Evolutionary conservation across 1,140 invertebrate species (phyloP), one percentile per base, ranked within the genome.

Genomic region (Portunus trituberculatus): DNA sequence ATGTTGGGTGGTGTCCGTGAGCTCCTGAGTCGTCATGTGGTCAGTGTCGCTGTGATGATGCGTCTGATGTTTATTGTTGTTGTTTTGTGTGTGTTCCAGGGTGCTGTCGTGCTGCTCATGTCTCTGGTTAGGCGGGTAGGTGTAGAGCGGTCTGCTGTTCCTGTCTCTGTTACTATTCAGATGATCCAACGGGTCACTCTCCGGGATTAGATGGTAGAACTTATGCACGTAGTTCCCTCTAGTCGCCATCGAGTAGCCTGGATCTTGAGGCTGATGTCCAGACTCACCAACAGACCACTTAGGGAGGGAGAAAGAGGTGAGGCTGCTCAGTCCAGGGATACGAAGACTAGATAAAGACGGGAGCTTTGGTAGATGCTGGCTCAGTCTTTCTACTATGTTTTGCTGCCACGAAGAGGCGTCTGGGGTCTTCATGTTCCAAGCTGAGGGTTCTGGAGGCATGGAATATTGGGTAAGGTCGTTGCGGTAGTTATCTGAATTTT

Each of bases 281-380:
- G 20, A 8, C 25, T 76, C 67, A 8, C 67, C 67, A 7, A n/a
- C 12, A 8, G 1, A 1, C 67, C 67, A 76, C 67, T 76, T 12
- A 25, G 67, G 67, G 6, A 76, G 67, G 20, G 67, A n/a, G n/a
- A 76, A n/a, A n/a, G 20, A n/a, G 1, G 67, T 12, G 20, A 76
- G 67, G 25, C 25, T 76, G 67, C 67, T 20, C 20, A 76, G 20
- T n/a, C 67, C 67, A 25, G 67, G 67, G 25, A 76, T 7, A 7
- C 25, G 12, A 20, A 76, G 67, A 12, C 20, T 8, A 20, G 67
- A n/a, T 0, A 76, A 25, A 20, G 32, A 20, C 0, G 48, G 88
- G 6, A 90, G 48, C 29, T 90, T 90, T 28, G n/a, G 88, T 31
- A 90, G 32, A 39, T 39, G 45, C 29, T 90, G 88, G 88, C 88